Evolutionary conservation across 2,113 vertebrate genomes (phyloP).

Genomic region (Alligator sinensis): DNA sequence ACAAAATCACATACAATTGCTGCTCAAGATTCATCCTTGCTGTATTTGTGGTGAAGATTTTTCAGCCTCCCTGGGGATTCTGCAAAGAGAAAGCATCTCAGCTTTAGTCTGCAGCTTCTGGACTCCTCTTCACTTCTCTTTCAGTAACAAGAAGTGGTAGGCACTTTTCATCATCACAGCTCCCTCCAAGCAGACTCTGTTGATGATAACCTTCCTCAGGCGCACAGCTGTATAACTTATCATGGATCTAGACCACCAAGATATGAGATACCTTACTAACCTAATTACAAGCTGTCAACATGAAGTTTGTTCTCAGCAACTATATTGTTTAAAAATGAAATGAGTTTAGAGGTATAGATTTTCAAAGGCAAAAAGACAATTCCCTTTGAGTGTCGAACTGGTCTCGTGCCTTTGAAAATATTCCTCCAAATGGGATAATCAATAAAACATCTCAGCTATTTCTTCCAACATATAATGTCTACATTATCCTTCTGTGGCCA

Average conservation of each 20-base stretch:
- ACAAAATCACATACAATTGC: neutral
- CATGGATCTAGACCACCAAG: neutral
- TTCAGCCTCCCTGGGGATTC: neutral
- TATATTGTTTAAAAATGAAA: neutral
- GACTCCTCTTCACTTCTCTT: too few species aligned
- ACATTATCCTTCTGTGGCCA: neutral
- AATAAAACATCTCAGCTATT: neutral
- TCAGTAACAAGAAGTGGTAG: too few species aligned
- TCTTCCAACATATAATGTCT: neutral
- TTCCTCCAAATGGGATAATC: neutral
- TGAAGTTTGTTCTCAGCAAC: rapidly evolving
- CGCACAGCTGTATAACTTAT: rapidly evolving
- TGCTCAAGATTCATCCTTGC: neutral
- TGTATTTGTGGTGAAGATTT: neutral
- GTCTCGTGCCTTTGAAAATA: neutral
- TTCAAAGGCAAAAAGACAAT: neutral
- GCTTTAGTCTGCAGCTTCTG: neutral
- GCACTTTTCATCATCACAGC: neutral
- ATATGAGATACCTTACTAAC: neutral
- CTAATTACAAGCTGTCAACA: neutral
- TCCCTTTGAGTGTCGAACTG: neutral
- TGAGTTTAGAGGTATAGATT: neutral
- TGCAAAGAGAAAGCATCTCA: neutral
- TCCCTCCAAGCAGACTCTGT: neutral
- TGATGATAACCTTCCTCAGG: neutral